Base-by-base conservation (phyloP, 2,888 invertebrate species). In the Dorcus parallelipipedus region DNA sequence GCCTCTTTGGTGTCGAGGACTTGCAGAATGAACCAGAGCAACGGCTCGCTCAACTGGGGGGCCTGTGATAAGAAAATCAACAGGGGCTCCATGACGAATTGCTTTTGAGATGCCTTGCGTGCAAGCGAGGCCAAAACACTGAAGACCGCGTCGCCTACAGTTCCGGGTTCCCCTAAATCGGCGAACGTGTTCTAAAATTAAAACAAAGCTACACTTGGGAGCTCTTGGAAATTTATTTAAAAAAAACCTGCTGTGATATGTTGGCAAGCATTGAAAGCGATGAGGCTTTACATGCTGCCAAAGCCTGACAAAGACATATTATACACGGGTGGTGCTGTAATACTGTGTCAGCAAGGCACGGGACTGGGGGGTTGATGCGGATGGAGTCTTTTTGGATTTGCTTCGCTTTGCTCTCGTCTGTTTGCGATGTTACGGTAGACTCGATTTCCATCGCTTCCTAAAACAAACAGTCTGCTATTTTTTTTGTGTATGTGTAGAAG, bases 71-170 rank as follows among this genome's bases (percentile, higher is more conserved):
- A 82, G 76, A 88, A 92, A 62, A 86, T 84, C 71, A 90, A 84
- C 41, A 95, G 82, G 0, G 93, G 91, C 64, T 87, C 85, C 68
- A 95, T 84, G 71, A 95, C 85, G 56, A 90, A 81, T 23, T 86
- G 84, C 2, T 90, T 88, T 71, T 87, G 85, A 6, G 91, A 87
- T 2, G 93, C 88, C 69, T 88, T 87, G 47, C 85, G 84, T n/a
- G 88, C 87, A 61, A 95, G 80, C 2, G 89, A 87, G 33, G 88
- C 84, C 54, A 95, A 82, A 64, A 95, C 82, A 78, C 91, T 89
- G 73, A 93, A 94, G n/a, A 95, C 87, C 17, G 92, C 92, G 72
- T 95, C 95, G 2, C 91, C 90, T 53, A 94, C 86, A 0, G 91
- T 90, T 33, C 87, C 83, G 7, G 89, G 87, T 67, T 89, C 89